phyloP scores from a whole-genome alignment of 2,113 vertebrate genomes.

The Ophthalmolycus amberensis region DNA sequence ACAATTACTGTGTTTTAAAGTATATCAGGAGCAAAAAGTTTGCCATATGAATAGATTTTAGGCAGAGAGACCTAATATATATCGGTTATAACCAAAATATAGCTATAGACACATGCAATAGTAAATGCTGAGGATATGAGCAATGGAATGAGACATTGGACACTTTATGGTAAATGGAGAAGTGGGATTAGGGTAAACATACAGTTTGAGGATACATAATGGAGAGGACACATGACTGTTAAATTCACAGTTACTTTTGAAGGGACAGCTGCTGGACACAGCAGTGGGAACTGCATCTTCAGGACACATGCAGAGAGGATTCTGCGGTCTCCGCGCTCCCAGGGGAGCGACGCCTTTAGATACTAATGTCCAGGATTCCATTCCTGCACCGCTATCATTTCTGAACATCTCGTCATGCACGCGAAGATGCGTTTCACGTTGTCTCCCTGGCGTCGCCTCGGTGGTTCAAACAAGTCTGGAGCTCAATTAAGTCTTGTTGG shows the following conservation, averaged over 20 bases:
- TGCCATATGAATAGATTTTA: not conserved
- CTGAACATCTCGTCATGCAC: conserved; percentile 6
- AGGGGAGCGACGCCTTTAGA: not conserved
- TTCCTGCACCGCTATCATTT: not conserved
- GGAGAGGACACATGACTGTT: conserved; percentile 8
- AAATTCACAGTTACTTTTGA: not conserved
- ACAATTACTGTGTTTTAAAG: not conserved
- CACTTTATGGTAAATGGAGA: conserved; percentile 14
- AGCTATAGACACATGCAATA: conserved; percentile 28
- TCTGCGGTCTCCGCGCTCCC: not conserved
- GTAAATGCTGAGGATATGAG: not conserved
- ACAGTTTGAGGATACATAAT: conserved; percentile 17
- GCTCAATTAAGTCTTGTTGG: not conserved
- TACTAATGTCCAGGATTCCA: not conserved
- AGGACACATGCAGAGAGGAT: conserved; percentile 12
- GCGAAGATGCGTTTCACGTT: conserved; percentile 13
- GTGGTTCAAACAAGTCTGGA: conserved; percentile 5
- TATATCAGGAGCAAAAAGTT: not conserved
- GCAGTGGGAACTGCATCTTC: not conserved
- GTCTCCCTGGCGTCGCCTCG: conserved; percentile 1
- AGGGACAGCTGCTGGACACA: conserved; percentile 10
- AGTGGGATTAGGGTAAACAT: conserved; percentile 25
- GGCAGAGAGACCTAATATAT: not conserved
- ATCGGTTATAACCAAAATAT: not conserved
- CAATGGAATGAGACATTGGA: conserved; percentile 4